Evolutionary conservation across 2,797 vertebrate species (phyloP).

Genomic region (Emys orbicularis): DNA sequence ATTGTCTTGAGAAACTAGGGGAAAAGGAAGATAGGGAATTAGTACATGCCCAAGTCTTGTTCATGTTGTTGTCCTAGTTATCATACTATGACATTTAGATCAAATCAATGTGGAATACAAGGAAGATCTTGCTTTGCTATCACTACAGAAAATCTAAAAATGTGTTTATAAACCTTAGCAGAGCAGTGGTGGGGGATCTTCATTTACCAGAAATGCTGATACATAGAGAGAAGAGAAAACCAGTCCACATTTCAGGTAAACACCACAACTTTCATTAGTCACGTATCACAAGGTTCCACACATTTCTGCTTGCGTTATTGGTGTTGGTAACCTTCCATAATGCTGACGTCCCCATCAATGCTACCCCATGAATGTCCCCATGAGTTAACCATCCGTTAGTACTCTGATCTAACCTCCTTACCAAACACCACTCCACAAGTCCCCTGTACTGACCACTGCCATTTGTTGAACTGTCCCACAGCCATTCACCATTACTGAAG

Average conservation of each 20-base stretch:
- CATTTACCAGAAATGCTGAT: neutral
- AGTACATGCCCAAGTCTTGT: neutral
- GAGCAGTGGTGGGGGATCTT: neutral
- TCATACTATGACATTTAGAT: neutral
- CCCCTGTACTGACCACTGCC: neutral
- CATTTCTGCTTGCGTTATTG: neutral
- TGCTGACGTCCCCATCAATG: neutral
- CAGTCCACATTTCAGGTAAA: neutral
- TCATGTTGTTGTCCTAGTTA: neutral
- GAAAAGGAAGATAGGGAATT: neutral
- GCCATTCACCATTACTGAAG: accelerated
- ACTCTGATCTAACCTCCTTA: neutral
- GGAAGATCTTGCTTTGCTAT: neutral
- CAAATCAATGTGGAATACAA: neutral
- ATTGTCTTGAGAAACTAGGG: neutral
- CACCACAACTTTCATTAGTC: neutral
- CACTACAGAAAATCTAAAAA: neutral
- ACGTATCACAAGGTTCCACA: neutral
- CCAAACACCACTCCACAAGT: neutral
- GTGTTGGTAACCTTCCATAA: neutral
- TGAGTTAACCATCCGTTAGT: neutral
- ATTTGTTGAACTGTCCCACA: neutral
- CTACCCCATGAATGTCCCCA: neutral
- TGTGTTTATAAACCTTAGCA: neutral
- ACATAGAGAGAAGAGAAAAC: neutral